These are phyloP conservation scores for Euschistus heros DNA, from an alignment of 1,140 invertebrate genomes.

Conservation along the genomic window DNA sequence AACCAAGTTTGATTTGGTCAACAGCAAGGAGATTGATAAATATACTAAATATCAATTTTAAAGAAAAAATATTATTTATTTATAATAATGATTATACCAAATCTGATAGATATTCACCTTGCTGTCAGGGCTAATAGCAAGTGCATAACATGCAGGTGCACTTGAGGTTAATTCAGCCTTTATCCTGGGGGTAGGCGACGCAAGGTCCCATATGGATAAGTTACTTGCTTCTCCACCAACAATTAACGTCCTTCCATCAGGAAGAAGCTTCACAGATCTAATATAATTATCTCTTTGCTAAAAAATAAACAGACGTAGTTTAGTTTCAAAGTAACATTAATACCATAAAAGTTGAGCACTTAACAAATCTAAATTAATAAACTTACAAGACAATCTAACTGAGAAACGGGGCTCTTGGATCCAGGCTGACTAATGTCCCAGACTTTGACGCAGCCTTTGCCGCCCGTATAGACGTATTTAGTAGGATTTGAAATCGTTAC, in stretches of 20 bases:
- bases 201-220: constrained; percentile 92
- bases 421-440: constrained; percentile 79
- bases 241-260: constrained; percentile 91
- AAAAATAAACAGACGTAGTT: constrained; percentile 28
- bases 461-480: constrained; percentile 95
- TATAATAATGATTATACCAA: too few relatives aligned
- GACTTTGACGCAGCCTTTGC: constrained; percentile 98
- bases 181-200: constrained; percentile 73
- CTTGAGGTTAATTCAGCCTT: constrained; percentile 87
- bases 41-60: neutral
- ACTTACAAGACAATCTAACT: constrained; percentile 82
- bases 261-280: constrained; percentile 87
- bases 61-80: neutral
- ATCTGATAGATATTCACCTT: constrained; percentile 58
- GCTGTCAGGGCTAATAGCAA: constrained; percentile 91
- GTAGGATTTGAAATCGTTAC: constrained; percentile 78
- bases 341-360: neutral
- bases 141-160: constrained; percentile 92
- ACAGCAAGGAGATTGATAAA: neutral
- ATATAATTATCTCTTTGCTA: constrained; percentile 95
- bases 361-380: neutral
- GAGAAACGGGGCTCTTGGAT: constrained; percentile 71
- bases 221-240: constrained; percentile 95
- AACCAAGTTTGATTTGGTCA: too few relatives aligned
- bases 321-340: constrained; percentile 3